phyloP scores from a whole-genome alignment of 2,797 vertebrate species.

The Thunnus albacares region DNA sequence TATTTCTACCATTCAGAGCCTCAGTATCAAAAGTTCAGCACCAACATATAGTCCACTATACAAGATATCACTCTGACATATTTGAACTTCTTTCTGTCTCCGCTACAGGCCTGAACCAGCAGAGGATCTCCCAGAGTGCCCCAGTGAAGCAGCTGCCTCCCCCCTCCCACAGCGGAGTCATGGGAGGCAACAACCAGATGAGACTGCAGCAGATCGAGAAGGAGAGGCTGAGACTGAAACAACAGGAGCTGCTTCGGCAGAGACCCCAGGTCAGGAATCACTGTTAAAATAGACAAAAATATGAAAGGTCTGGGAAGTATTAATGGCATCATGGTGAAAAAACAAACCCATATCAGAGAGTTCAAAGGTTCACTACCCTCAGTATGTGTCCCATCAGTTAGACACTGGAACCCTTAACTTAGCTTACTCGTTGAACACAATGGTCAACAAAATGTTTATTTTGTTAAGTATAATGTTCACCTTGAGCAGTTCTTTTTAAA shows the following conservation, averaged over 20 bases:
- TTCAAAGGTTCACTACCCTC: conserved; percentile 2
- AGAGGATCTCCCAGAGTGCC: conserved; percentile 95
- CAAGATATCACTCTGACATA: background rate
- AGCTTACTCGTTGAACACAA: background rate
- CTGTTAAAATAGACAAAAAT: background rate
- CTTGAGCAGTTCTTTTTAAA: conserved; percentile 7
- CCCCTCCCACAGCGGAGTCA: conserved; percentile 88
- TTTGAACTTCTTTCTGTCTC: conserved; percentile 25
- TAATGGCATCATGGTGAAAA: background rate
- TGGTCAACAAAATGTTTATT: conserved; percentile 14
- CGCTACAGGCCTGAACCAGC: conserved; percentile 92
- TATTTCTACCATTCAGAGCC: background rate
- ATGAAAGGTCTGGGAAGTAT: background rate
- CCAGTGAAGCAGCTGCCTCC: conserved; percentile 93
- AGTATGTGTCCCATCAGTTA: background rate
- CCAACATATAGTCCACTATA: no score
- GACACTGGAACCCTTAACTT: background rate
- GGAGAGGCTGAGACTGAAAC: conserved; percentile 94
- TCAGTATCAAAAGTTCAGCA: no score
- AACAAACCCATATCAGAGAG: background rate
- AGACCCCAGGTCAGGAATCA: conserved; percentile 94
- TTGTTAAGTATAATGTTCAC: conserved; percentile 1
- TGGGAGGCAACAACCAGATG: conserved; percentile 90
- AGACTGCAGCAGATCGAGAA: conserved; percentile 97
- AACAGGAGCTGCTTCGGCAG: conserved; percentile 97